Evolutionary conservation across 1,140 invertebrate genomes (phyloP).

Genomic region (Dufourea novaeangliae): DNA sequence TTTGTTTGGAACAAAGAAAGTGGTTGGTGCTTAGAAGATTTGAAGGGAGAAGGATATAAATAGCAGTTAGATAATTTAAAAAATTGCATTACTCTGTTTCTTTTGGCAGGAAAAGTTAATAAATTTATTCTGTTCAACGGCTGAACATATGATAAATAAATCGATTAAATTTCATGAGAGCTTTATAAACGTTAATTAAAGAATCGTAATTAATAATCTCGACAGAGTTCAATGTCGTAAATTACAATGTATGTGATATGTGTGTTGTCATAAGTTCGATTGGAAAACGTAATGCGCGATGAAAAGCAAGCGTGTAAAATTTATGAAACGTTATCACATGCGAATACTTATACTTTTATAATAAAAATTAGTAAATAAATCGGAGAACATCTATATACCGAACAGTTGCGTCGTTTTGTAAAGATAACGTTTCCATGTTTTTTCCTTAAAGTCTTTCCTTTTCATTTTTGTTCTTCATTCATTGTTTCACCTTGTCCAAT

Average conservation of each 20-base stretch:
- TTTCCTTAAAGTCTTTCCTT: too few species aligned
- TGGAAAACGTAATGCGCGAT: background rate
- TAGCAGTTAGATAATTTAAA: too few species aligned
- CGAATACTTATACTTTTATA: constrained; percentile 26
- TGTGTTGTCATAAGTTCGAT: background rate
- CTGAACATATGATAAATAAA: too few species aligned
- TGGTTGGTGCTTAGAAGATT: too few species aligned
- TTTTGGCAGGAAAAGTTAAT: too few species aligned
- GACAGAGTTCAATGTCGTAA: background rate
- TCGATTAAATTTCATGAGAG: background rate
- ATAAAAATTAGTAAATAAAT: constrained; percentile 15
- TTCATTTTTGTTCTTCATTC: too few species aligned
- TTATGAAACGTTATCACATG: background rate
- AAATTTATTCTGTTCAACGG: background rate
- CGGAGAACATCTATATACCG: background rate
- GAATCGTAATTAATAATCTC: background rate
- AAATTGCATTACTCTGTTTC: too few species aligned
- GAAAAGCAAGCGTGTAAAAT: background rate
- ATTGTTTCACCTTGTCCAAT: too few species aligned
- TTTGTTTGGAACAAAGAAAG: too few species aligned
- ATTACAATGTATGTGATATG: constrained; percentile 9
- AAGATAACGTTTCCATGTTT: too few species aligned
- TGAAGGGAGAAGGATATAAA: too few species aligned
- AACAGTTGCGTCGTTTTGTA: background rate
- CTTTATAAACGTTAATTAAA: background rate